Conservation (phyloP, 1,140 invertebrate species). For the Magallana ariakensis region DNA sequence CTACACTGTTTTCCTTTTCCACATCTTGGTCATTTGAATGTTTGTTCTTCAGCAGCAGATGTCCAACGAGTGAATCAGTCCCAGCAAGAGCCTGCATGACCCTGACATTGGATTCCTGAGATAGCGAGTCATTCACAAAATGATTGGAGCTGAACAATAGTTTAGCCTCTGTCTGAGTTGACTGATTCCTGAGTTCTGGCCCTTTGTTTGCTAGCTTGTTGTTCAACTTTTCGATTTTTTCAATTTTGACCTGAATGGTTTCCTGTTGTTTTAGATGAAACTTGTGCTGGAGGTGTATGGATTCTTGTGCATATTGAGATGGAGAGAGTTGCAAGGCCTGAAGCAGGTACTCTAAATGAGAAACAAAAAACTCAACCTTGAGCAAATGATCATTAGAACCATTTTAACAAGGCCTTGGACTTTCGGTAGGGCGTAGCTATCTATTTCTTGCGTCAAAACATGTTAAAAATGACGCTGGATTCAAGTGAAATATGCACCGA, state of each 20-base stretch:
- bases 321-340: conserved; percentile 59
- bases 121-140: not conserved
- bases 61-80: conserved; percentile 65
- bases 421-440: too few species aligned
- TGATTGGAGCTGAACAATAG: conserved; percentile 24
- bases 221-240: conserved; percentile 47
- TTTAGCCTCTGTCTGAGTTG: conserved; percentile 59
- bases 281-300: conserved; percentile 64
- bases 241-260: conserved; percentile 55
- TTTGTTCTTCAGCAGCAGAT: conserved; percentile 55
- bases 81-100: conserved; percentile 61
- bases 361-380: not conserved
- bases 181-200: conserved; percentile 45
- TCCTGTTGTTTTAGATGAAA: conserved; percentile 63
- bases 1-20: not conserved
- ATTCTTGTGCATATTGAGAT: conserved; percentile 62
- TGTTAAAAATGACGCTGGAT: too few species aligned
- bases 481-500: too few species aligned
- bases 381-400: too few species aligned
- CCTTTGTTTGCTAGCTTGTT: conserved; percentile 46
- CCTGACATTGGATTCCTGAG: conserved; percentile 32
- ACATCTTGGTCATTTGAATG: conserved; percentile 36
- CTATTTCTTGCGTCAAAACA: too few species aligned
- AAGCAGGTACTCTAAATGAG: conserved; percentile 64
- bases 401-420: too few species aligned